Percentiles rank a stretch among this genome's conserved stretches.
These are phyloP conservation scores for Cheirogaleus medius DNA, from an alignment of 2,113 vertebrate species.

Conservation along the genomic window DNA sequence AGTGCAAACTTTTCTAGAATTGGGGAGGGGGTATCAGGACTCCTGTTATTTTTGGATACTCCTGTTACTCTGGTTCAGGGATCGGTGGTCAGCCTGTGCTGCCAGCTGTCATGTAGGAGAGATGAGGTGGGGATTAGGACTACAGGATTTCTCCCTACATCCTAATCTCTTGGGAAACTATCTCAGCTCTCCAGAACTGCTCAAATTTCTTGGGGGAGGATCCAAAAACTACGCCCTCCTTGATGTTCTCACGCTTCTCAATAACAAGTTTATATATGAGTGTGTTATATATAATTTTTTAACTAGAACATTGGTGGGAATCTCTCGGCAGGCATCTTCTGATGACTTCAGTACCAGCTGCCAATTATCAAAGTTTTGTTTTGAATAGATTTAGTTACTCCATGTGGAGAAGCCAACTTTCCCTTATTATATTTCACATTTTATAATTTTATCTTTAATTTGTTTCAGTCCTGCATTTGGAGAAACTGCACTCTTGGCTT, in stretches of 20 bases:
- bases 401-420: conserved; percentile 57
- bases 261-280: conserved; percentile 57
- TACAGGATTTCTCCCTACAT: background rate
- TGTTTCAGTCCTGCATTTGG: conserved; percentile 46
- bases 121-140: background rate
- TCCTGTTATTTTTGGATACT: background rate
- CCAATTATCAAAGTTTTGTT: conserved; percentile 68
- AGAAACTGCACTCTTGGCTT: conserved; percentile 43
- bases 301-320: conserved; percentile 58
- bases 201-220: background rate
- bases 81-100: background rate
- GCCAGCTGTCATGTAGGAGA: background rate
- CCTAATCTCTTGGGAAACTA: background rate
- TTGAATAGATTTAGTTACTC: conserved; percentile 68
- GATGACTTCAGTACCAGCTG: conserved; percentile 48
- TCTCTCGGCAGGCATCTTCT: conserved; percentile 12
- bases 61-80: background rate
- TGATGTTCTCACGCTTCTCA: conserved; percentile 71
- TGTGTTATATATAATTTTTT: conserved; percentile 61
- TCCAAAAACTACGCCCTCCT: background rate
- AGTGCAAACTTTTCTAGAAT: background rate
- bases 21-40: background rate
- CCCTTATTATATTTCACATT: conserved; percentile 55
- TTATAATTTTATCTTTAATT: conserved; percentile 53
- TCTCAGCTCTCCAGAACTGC: background rate